Evolutionary conservation across 2,888 invertebrate species (phyloP).

Genomic region (Cantharis rustica): DNA sequence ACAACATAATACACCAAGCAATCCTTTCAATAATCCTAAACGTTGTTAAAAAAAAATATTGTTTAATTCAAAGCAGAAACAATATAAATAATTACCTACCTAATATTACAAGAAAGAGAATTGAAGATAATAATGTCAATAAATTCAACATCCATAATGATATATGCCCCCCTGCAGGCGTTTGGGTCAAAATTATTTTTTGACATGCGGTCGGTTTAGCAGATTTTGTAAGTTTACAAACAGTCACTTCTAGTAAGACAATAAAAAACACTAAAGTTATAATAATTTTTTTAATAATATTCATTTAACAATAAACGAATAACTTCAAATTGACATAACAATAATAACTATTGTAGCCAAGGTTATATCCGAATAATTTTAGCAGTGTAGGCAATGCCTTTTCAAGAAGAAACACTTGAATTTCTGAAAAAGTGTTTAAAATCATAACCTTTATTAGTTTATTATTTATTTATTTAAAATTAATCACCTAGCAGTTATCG

Average conservation of each 20-base stretch:
- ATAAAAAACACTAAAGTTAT: neutral
- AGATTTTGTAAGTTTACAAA: neutral
- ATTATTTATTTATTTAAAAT: too few species aligned
- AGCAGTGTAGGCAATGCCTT: too few species aligned
- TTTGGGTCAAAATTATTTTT: neutral
- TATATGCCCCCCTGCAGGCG: neutral
- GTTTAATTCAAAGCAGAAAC: neutral
- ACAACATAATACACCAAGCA: slow-evolving; percentile 32
- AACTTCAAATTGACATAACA: neutral
- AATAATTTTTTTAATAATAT: neutral
- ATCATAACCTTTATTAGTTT: too few species aligned
- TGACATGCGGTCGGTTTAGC: neutral
- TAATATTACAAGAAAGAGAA: neutral
- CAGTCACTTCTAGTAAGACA: neutral
- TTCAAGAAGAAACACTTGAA: too few species aligned
- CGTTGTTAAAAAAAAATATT: neutral
- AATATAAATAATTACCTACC: neutral
- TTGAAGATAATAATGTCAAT: neutral
- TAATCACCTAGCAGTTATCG: too few species aligned
- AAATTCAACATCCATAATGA: neutral
- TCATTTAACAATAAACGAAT: neutral
- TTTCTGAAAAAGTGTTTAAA: too few species aligned
- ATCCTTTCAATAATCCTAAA: slow-evolving; percentile 37
- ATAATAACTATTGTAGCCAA: neutral
- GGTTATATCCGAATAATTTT: too few species aligned